Evolutionary conservation across 2,888 invertebrate genomes (phyloP), one percentile per base, ranked within the genome.

Genomic region (Agrotis exclamationis): DNA sequence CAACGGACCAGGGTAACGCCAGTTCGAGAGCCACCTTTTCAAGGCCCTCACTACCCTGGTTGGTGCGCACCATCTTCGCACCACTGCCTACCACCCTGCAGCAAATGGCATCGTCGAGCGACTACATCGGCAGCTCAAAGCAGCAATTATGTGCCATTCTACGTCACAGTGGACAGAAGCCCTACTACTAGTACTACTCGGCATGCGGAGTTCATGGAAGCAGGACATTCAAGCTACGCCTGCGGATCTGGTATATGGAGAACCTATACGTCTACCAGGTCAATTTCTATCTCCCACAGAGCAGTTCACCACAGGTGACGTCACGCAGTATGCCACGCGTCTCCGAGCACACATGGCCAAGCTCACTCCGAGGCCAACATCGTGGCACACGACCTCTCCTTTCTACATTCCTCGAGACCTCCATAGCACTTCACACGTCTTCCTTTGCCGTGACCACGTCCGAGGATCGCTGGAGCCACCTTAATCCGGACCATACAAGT

Each of bases 141-240:
- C n/a, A n/a, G n/a, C n/a, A n/a, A n/a, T n/a, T n/a, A n/a, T n/a
- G n/a, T n/a, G n/a, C 56, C 56, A 56, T 13, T n/a, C 56, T 13
- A 13, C 60, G 1, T 13, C 70, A 16, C 62, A 50, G 22, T 54
- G 70, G 70, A 59, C 64, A 28, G 24, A 28, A 28, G 24, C 24
- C 2, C 24, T 28, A 28, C 24, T 3, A 28, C 24, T 28, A 28
- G 64, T 70, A 44, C 64, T 70, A 3, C 50, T 70, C 24, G 70
- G 71, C 20, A 71, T 71, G n/a, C 47, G 71, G 11, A 71, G 22
- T 22, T 47, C 70, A 3, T 65, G 65, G 65, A 71, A 71, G 20
- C 56, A 54, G 2, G 70, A 71, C 22, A 45, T 71, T 48, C 47
- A 71, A 20, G 33, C 71, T 39, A 56, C 71, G 13, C 48, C 65